Base-by-base conservation (phyloP, 2,113 vertebrate genomes). In the Colaptes auratus region DNA sequence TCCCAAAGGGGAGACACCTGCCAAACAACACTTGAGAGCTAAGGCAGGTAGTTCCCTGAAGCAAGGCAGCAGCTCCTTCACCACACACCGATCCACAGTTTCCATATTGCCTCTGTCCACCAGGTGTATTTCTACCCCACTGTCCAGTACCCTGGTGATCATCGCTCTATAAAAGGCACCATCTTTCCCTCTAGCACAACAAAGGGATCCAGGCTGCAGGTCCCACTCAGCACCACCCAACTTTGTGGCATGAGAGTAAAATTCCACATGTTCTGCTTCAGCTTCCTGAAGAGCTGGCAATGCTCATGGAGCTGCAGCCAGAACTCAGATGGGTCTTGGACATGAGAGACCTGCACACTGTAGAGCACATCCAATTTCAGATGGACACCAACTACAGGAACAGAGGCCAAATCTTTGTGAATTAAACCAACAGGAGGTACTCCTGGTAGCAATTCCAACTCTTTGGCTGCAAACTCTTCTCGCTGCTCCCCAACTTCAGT, bases 51-150 rank as follows among this genome's bases (percentile, higher is more conserved):
- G 86, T 12, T 93, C 96, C 94, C 93, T 97, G 44, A 98, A 99
- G 30, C 88, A 94, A 9, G 98, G 95, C 12, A 98, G 98, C 63
- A 99, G 94, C 67, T 96, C 96, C 52, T 96, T 97, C 35, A 99
- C 90, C 0, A 97, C 92, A 60, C 44, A 69, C 79, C 39, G 59
- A 44, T 97, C 97, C 82, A 99, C 97, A 5, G 88, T 78, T 92
- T 98, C 98, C 0, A 89, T 97, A 63, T 96, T 98, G 91, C 99
- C 99, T 75, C 96, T 98, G 91, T 99, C 99, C 15, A 99, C 92
- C 82, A 99, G 96, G 78, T 98, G 97, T n/a, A 99, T 97, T 39
- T 98, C 97, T 25, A 97, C 95, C 14, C 95, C 92, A 15, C 92
- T 83, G 19, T 97, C 93, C 31, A 95, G 90, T 2, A 98, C 72